Evolutionary conservation across 1,140 invertebrate genomes (phyloP), one percentile per base, ranked within the genome.

Genomic region (Pogonognathellus flavescens): DNA sequence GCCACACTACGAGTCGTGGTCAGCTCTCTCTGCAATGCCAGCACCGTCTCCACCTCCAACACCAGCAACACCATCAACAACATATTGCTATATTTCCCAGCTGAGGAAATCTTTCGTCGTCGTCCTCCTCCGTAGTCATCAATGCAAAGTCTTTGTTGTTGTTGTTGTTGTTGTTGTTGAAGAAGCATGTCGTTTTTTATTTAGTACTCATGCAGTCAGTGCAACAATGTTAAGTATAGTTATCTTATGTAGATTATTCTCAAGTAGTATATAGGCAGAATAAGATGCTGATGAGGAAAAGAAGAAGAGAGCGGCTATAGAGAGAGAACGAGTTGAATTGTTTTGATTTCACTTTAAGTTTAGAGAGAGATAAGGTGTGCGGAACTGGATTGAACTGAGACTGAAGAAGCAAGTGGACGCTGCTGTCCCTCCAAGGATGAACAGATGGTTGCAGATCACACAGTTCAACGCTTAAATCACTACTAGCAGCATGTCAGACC

Each of bases 381-480:
- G 31, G 31, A 41, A 41, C 31, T 41, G 31, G 31, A 41, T 41
- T 41, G 31, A 41, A 41, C 2, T 41, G 1, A 6, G 6, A 41
- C 31, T 41, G 31, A 41, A 41, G 6, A 6, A 41, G 31, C 31
- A 41, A 76, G 25, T 76, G n/a, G 70, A 76, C 70, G 41, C 5
- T 41, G 41, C 70, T 76, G 70, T 76, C 70, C 70, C 70, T 76
- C 70, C 31, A 76, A 76, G 70, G 70, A 76, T 76, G 70, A 76
- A 76, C 70, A 76, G 70, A 76, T 76, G 70, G 25, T 76, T 76
- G 70, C 70, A 76, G 31, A 76, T 76, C 31, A 76, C 70, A 76
- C 70, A 76, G 70, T 76, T 76, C 70, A 76, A 76, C 41, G 25
- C 25, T 76, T 31, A 50, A 76, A 18, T 49, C 70, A 76, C 70